Evolutionary conservation across 2,888 invertebrate species (phyloP).

Genomic region (Scaptomyza cyrtandrae): DNA sequence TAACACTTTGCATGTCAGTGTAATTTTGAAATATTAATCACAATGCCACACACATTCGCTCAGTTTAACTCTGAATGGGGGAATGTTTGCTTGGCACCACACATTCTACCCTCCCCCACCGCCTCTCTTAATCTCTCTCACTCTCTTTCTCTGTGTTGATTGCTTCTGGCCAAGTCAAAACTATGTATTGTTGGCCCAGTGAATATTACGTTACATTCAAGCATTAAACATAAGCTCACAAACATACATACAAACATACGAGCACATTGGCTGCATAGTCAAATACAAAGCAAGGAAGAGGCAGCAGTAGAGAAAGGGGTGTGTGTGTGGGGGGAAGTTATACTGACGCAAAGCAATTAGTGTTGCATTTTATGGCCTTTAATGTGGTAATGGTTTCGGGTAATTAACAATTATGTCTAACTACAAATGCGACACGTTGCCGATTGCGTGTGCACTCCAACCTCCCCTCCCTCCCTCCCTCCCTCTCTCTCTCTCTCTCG

Average conservation of each 20-base stretch:
- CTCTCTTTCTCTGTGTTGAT: not conserved
- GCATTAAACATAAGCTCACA: slow-evolving; percentile 52
- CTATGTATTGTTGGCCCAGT: slow-evolving; percentile 66
- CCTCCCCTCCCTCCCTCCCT: too few relatives aligned
- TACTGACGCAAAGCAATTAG: slow-evolving; percentile 76
- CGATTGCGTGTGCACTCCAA: slow-evolving; percentile 66
- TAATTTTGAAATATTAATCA: slow-evolving; percentile 81
- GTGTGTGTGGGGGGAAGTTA: slow-evolving; percentile 13
- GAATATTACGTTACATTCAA: slow-evolving; percentile 70
- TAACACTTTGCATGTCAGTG: slow-evolving; percentile 80
- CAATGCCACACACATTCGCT: slow-evolving; percentile 61
- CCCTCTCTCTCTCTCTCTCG: not conserved
- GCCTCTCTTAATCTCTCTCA: too few relatives aligned
- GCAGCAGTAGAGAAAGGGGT: not conserved
- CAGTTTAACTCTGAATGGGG: slow-evolving; percentile 39
- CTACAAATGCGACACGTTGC: slow-evolving; percentile 81
- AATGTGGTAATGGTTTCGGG: slow-evolving; percentile 81
- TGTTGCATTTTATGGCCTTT: slow-evolving; percentile 81
- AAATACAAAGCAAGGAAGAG: slow-evolving; percentile 69
- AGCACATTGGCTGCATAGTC: slow-evolving; percentile 66
- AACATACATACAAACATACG: not conserved
- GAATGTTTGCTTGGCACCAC: slow-evolving; percentile 59
- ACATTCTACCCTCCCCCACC: too few relatives aligned
- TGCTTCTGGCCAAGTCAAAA: slow-evolving; percentile 28
- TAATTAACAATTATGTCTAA: slow-evolving; percentile 81